phyloP scores from a whole-genome alignment of 2,113 vertebrate genomes.

The Sinocyclocheilus rhinocerous region DNA sequence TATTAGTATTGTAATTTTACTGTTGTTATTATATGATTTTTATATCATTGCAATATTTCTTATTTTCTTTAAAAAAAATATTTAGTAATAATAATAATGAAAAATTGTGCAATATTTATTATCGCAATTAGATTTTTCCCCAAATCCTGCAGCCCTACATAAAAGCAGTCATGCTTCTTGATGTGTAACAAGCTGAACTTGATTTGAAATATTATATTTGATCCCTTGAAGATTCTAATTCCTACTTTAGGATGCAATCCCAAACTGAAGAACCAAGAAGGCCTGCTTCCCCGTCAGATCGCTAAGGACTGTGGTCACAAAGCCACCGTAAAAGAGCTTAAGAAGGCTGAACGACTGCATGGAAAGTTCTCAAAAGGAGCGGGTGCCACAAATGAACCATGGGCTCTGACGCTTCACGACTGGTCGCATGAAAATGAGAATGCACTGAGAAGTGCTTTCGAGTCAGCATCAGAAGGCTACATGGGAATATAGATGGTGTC shows the following conservation, averaged over 20 bases:
- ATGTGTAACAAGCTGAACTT: neutral
- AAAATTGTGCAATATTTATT: no score
- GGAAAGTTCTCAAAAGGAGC: conserved; percentile 68
- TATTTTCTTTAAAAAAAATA: no score
- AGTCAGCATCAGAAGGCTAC: conserved; percentile 49
- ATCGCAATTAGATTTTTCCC: no score
- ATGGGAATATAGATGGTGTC: conserved; percentile 69
- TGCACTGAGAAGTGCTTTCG: conserved; percentile 70
- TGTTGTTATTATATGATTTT: no score
- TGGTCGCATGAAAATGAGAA: conserved; percentile 84
- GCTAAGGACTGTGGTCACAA: conserved; percentile 83
- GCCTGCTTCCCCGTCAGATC: conserved; percentile 75
- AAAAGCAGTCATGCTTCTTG: neutral
- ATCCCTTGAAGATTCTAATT: neutral
- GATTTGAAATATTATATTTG: neutral
- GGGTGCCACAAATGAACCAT: conserved; percentile 70
- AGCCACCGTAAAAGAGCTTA: conserved; percentile 78
- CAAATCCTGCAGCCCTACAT: neutral
- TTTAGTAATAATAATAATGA: no score
- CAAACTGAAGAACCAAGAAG: conserved; percentile 81
- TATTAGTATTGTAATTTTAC: no score
- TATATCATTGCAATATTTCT: no score
- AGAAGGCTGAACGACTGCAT: conserved; percentile 75
- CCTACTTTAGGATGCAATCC: conserved; percentile 85
- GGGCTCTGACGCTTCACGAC: conserved; percentile 84